These are phyloP conservation scores for Ferdinandea cuprea DNA, from an alignment of 2,888 invertebrate species.

Conservation along the genomic window DNA sequence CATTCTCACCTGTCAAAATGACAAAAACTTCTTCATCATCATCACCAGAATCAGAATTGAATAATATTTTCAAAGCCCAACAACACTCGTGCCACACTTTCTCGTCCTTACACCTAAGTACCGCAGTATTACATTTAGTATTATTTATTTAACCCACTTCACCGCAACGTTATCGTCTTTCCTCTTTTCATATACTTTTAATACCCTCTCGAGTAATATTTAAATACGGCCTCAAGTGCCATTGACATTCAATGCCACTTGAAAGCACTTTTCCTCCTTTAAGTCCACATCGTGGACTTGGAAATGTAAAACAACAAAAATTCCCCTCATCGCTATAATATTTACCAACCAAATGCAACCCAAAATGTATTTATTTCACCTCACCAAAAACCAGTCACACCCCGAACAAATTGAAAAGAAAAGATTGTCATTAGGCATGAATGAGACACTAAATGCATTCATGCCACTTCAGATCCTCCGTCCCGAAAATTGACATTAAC, in stretches of 20 bases:
- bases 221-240: not conserved
- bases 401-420: no score
- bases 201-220: not conserved
- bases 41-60: no score
- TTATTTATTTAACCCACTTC: slow-evolving; percentile 2
- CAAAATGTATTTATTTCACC: not conserved
- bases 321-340: not conserved
- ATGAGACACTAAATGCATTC: not conserved
- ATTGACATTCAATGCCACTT: slow-evolving; percentile 1
- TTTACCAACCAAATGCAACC: not conserved
- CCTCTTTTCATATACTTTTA: not conserved
- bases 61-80: no score
- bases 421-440: not conserved
- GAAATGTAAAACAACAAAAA: not conserved
- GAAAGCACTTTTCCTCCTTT: not conserved
- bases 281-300: not conserved
- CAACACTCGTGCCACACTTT: no score
- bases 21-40: no score
- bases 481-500: not conserved
- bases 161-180: not conserved
- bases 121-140: not conserved
- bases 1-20: no score
- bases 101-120: not conserved
- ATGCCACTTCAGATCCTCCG: not conserved
- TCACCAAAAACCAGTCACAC: not conserved